Percentiles rank a stretch among this genome's conserved stretches.
Evolutionary conservation across 2,888 invertebrate genomes (phyloP).

Genomic region (Drosophila stalkeri): DNA sequence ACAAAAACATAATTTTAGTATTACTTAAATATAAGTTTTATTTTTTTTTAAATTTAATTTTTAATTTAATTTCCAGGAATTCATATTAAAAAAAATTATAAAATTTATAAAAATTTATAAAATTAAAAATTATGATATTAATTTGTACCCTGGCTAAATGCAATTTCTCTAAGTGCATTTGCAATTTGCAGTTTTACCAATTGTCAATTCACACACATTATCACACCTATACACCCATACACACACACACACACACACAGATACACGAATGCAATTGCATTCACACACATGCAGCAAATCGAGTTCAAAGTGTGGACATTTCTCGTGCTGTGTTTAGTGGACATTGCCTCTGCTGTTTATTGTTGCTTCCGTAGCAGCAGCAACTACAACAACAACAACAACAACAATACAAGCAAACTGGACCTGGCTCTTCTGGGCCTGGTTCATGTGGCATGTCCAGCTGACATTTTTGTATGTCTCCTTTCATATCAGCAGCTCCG

Average conservation of each 20-base stretch:
- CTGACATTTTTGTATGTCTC: conserved; percentile 66
- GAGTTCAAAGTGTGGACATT: conserved; percentile 71
- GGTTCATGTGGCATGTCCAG: conserved; percentile 63
- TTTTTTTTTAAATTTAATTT: no score
- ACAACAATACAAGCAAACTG: conserved; percentile 21
- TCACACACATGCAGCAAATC: conserved; percentile 43
- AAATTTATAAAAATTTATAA: no score
- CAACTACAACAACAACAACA: background rate
- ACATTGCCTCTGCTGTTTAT: conserved; percentile 53
- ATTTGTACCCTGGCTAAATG: background rate
- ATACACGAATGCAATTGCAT: conserved; percentile 4
- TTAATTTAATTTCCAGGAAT: no score
- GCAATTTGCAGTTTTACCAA: conserved; percentile 63
- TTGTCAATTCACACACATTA: conserved; percentile 38
- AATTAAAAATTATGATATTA: no score
- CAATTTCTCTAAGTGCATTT: conserved; percentile 50
- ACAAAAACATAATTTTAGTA: no score
- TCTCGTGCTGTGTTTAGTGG: conserved; percentile 56
- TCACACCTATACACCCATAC: conserved; percentile 20
- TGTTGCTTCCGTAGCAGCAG: conserved; percentile 74
- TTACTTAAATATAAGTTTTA: no score
- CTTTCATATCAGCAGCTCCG: conserved; percentile 56
- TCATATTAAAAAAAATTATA: no score
- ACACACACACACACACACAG: conserved; percentile 22
- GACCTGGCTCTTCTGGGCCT: conserved; percentile 27